Conservation (phyloP, 2,113 vertebrate species). For the Scolopax mira region DNA sequence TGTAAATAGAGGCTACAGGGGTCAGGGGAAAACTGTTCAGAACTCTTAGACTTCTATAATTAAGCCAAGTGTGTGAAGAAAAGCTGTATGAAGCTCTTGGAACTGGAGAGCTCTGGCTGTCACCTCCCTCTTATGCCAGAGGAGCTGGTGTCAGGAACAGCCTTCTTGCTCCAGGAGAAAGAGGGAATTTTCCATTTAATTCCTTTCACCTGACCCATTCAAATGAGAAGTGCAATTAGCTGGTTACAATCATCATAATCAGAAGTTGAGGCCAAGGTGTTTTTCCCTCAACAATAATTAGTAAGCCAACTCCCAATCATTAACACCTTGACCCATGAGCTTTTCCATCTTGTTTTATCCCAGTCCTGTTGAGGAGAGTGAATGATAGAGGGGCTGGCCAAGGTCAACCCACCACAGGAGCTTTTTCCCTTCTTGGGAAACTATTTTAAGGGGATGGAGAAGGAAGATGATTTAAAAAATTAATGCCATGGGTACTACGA, state of each 20-base stretch:
- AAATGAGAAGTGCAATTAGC: neutral
- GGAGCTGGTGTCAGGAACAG: fast-evolving
- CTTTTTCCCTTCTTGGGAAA: neutral
- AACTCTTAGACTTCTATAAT: neutral
- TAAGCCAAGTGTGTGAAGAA: neutral
- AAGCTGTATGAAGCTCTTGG: neutral
- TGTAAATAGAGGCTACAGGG: neutral
- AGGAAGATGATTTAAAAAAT: neutral
- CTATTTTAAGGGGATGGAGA: neutral
- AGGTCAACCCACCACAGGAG: neutral
- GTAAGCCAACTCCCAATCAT: neutral
- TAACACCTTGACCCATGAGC: neutral
- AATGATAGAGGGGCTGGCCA: neutral
- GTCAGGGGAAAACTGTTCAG: neutral
- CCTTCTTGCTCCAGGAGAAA: neutral
- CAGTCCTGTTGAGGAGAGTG: neutral
- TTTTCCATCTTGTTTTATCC: neutral
- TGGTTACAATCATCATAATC: fast-evolving
- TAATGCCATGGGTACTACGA: too few relatives aligned
- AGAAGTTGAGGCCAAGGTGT: neutral
- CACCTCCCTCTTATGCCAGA: neutral
- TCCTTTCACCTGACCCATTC: neutral
- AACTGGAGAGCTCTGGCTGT: fast-evolving
- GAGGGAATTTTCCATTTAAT: neutral
- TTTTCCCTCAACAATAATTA: neutral